phyloP scores from a whole-genome alignment of 2,888 invertebrate genomes.

The Agrotis clavis region DNA sequence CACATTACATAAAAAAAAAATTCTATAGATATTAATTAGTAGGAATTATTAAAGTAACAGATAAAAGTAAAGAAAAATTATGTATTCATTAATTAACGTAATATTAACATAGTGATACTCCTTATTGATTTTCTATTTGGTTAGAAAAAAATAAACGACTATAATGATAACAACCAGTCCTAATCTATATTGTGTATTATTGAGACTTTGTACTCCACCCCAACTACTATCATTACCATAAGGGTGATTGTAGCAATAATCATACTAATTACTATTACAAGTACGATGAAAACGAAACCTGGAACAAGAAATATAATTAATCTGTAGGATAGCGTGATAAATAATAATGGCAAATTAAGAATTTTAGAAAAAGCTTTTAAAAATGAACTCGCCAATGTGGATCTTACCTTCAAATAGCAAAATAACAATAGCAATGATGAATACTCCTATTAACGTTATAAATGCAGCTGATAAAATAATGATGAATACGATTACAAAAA shows the following conservation, averaged over 20 bases:
- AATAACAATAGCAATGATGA: constrained; percentile 67
- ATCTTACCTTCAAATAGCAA: constrained; percentile 78
- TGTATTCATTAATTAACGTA: neutral
- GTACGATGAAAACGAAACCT: constrained; percentile 62
- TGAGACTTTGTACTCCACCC: constrained; percentile 41
- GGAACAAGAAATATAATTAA: constrained; percentile 53
- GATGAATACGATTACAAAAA: constrained; percentile 58
- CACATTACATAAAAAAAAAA: no score
- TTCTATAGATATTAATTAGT: no score
- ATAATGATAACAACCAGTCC: constrained; percentile 9
- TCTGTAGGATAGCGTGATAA: neutral
- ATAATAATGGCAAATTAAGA: neutral
- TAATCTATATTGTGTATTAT: constrained; percentile 33
- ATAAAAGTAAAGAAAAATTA: no score
- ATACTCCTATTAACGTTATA: constrained; percentile 65
- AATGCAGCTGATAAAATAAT: constrained; percentile 65
- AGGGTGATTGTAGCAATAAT: constrained; percentile 36
- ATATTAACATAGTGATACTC: constrained; percentile 4
- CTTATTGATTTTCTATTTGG: neutral
- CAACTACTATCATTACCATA: constrained; percentile 30
- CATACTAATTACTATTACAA: constrained; percentile 32
- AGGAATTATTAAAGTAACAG: no score
- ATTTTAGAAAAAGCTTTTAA: neutral
- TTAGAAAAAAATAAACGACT: constrained; percentile 11
- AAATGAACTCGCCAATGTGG: neutral